Evolutionary conservation across 2,888 invertebrate species (phyloP).

Genomic region (Eilema griseolum): DNA sequence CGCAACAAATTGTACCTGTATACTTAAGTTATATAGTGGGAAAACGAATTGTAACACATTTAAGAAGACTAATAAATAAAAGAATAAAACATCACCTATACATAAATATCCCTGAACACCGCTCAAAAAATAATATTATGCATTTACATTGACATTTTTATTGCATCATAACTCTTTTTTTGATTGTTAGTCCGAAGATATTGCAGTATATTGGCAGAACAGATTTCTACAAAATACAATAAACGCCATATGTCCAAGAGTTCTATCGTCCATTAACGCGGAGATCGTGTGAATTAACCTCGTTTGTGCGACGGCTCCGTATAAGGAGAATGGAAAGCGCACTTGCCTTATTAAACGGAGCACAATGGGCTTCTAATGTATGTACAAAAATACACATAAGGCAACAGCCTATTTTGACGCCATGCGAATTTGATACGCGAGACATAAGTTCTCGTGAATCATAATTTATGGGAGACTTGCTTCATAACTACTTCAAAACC

Average conservation of each 20-base stretch:
- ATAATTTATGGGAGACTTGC: background rate
- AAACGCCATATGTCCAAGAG: conserved; percentile 50
- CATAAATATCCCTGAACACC: too few species aligned
- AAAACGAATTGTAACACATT: too few species aligned
- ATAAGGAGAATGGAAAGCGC: conserved; percentile 66
- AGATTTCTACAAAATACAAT: conserved; percentile 28
- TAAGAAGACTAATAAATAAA: too few species aligned
- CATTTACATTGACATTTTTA: background rate
- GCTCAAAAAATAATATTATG: too few species aligned
- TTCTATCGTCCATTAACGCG: conserved; percentile 44
- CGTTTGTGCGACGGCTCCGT: conserved; percentile 64
- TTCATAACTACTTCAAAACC: background rate
- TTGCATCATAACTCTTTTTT: background rate
- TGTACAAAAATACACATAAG: conserved; percentile 54
- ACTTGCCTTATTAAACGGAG: conserved; percentile 67
- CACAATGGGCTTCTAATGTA: conserved; percentile 65
- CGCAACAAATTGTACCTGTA: too few species aligned
- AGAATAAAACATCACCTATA: too few species aligned
- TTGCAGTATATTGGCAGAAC: background rate
- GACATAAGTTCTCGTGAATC: conserved; percentile 21
- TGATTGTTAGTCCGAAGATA: background rate
- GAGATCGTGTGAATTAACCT: conserved; percentile 70
- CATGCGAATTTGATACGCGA: conserved; percentile 40
- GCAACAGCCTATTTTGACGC: conserved; percentile 48
- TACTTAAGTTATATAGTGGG: too few species aligned